These are phyloP conservation scores for Alexandromys fortis DNA, from an alignment of 2,113 vertebrate species.

Conservation along the genomic window DNA sequence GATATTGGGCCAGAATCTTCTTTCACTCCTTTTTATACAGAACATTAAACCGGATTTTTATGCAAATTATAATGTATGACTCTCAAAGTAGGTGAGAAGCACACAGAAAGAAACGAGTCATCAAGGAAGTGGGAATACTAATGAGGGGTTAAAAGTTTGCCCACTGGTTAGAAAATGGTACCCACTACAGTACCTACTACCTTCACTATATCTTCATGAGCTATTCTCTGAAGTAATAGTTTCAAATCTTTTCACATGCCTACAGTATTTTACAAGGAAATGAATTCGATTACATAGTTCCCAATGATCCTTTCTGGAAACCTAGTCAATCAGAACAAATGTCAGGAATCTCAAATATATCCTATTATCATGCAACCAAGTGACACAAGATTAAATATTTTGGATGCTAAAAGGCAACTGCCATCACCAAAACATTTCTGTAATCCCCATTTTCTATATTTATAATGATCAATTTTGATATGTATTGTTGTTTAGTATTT, in stretches of 20 bases:
- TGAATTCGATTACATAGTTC: conserved; percentile 28
- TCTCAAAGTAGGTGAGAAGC: background rate
- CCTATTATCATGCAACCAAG: conserved; percentile 32
- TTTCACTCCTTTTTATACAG: background rate
- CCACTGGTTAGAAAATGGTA: conserved; percentile 22
- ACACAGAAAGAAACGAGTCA: background rate
- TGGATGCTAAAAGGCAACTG: conserved; percentile 45
- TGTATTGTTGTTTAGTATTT: conserved; percentile 29
- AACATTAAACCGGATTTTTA: background rate
- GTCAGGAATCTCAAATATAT: conserved; percentile 41
- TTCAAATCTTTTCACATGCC: conserved; percentile 7
- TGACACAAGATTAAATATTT: conserved; percentile 39
- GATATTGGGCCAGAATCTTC: background rate
- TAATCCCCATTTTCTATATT: conserved; percentile 32
- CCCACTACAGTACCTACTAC: background rate
- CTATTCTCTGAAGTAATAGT: conserved; percentile 10
- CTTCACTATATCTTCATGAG: background rate
- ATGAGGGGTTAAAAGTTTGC: conserved; percentile 7
- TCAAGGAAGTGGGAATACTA: background rate
- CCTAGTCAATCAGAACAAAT: conserved; percentile 50
- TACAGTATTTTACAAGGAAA: conserved; percentile 19
- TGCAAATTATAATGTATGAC: background rate
- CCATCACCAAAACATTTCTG: conserved; percentile 44
- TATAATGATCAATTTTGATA: conserved; percentile 45
- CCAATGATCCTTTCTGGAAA: conserved; percentile 34